Evolutionary conservation across 2,888 invertebrate genomes (phyloP), one percentile per base, ranked within the genome.

Genomic region (Holacanthella duospinosa): DNA sequence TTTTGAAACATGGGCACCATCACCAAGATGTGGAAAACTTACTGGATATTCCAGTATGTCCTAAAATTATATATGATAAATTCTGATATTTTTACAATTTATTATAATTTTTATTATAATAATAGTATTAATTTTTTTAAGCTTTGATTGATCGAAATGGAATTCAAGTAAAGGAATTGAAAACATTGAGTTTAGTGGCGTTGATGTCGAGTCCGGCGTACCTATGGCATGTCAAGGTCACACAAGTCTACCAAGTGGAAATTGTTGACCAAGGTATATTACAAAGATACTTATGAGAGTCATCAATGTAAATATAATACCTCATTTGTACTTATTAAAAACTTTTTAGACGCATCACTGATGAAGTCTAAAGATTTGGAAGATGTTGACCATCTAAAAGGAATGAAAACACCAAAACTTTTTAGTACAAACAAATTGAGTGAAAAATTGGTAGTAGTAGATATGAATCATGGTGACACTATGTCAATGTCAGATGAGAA

Each of bases 1-100:
- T n/a, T 72, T 72, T 29, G 61, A 64, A 6, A 60, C 56, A 12
- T 72, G 71, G 71, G 44, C 66, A 2, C 71, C 71, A 2, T 69
- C 71, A 0, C 64, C 69, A 36, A 54, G 67, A 16, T 72, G 71
- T 63, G 71, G 71, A 16, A 64, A 66, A 48, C 56, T 70, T 19
- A 61, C 62, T 24, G 67, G 67, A 16, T 72, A 72, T 54, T 65
- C 62, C 44, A 61, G 71, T 68, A 64, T 29, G 58, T 28, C 19
- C 2, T n/a, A n/a, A n/a, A n/a, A n/a, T n/a, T n/a, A n/a, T n/a
- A n/a, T n/a, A n/a, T n/a, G n/a, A n/a, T n/a, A n/a, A n/a, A n/a
- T n/a, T n/a, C n/a, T n/a, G n/a, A 56, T 44, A 53, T 28, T 43
- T 27, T 55, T 44, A n/a, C 19, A 12, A 6, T 6, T 44, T 27